These are phyloP conservation scores for Gallinago media DNA, from an alignment of 2,113 vertebrate genomes.

Conservation along the genomic window DNA sequence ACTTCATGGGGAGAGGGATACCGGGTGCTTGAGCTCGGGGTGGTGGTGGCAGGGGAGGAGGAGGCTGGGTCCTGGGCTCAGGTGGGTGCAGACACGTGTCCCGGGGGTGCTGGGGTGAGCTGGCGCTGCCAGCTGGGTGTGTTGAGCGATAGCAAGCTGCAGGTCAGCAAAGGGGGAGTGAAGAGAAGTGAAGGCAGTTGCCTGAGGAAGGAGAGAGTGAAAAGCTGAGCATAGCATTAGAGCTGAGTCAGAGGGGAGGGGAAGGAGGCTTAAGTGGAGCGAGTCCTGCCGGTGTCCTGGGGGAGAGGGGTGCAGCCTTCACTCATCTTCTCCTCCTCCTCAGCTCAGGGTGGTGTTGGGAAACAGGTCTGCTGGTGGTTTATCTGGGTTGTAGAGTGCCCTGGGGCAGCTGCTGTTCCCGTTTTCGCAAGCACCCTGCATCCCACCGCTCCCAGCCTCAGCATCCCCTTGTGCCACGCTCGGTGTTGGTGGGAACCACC, in stretches of 20 bases:
- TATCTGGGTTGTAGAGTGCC: background rate
- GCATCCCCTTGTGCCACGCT: rapidly evolving
- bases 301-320: background rate
- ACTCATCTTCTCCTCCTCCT: background rate
- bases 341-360: background rate
- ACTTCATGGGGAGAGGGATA: background rate
- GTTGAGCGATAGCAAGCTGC: background rate
- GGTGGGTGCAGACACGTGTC: background rate
- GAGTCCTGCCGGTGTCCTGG: background rate
- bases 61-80: rapidly evolving
- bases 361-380: background rate
- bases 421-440: rapidly evolving
- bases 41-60: too few relatives aligned
- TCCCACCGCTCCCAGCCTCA: background rate
- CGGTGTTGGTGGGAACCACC: background rate
- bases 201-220: background rate
- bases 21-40: background rate
- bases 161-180: background rate
- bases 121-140: background rate
- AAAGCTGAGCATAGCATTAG: conserved; percentile 28
- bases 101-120: rapidly evolving
- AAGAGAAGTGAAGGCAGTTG: background rate
- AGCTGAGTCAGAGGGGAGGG: conserved; percentile 46
- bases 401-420: background rate
- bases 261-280: background rate